Evolutionary conservation across 2,113 vertebrate species (phyloP).

Genomic region (Rhadina sibilatrix): DNA sequence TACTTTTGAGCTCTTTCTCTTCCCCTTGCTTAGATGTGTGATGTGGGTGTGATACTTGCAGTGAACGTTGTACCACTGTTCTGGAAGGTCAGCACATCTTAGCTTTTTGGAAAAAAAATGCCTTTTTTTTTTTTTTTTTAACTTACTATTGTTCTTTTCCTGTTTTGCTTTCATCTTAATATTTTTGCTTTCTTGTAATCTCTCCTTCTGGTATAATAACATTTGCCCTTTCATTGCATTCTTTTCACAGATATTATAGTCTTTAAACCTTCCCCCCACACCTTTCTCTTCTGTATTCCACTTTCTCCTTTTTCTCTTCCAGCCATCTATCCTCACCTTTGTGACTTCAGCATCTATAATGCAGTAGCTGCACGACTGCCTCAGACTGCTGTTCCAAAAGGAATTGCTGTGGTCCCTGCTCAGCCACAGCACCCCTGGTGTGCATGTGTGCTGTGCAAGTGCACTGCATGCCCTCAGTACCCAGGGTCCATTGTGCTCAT

Average conservation of each 20-base stretch:
- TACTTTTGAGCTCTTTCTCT: background rate
- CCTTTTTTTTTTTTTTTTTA: background rate
- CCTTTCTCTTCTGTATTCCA: background rate
- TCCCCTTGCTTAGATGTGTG: background rate
- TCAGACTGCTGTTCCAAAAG: background rate
- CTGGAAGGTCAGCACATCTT: background rate
- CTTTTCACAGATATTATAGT: background rate
- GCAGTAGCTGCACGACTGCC: background rate
- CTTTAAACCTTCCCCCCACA: background rate
- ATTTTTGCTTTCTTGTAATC: background rate
- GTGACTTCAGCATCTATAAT: background rate
- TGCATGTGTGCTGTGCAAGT: background rate
- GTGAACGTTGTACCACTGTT: background rate
- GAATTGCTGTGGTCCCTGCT: background rate
- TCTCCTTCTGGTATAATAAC: background rate
- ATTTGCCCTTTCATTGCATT: background rate
- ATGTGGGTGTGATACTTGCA: background rate
- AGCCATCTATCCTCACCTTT: background rate
- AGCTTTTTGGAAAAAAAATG: background rate
- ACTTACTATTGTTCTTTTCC: background rate
- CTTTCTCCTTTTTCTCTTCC: background rate
- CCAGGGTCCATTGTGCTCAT: accelerated
- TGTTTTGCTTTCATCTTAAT: background rate
- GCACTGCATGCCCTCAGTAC: background rate
- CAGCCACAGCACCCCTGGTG: background rate